Percentiles rank a stretch among this genome's conserved stretches.
Conservation (phyloP, 2,888 invertebrate species). For the Leucophenga montana region DNA sequence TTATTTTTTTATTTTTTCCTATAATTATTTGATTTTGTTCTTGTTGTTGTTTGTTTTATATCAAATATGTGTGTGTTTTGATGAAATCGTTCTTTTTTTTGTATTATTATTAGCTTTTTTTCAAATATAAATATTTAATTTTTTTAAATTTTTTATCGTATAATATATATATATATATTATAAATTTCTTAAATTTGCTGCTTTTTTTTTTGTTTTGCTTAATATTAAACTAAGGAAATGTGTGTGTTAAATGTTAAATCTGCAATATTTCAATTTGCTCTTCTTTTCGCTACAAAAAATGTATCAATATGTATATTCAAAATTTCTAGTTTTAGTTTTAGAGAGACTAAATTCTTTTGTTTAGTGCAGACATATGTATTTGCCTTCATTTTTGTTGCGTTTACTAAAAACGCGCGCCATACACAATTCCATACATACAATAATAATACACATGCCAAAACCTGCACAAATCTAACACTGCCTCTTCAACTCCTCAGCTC, state of each 20-base stretch:
- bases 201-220: slow-evolving; percentile 46
- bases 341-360: too few species aligned
- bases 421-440: too few species aligned
- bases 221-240: slow-evolving; percentile 59
- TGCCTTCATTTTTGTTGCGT: neutral
- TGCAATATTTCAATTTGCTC: slow-evolving; percentile 21
- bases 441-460: too few species aligned
- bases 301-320: too few species aligned
- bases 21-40: slow-evolving; percentile 30
- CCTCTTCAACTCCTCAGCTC: too few species aligned
- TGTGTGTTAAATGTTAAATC: slow-evolving; percentile 40
- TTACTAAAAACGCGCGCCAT: neutral
- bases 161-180: slow-evolving; percentile 49
- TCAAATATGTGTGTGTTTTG: slow-evolving; percentile 59
- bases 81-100: slow-evolving; percentile 54
- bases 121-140: slow-evolving; percentile 66
- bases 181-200: slow-evolving; percentile 44
- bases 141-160: slow-evolving; percentile 50
- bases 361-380: slow-evolving; percentile 32
- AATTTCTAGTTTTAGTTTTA: slow-evolving; percentile 8
- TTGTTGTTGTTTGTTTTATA: slow-evolving; percentile 25
- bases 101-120: slow-evolving; percentile 40
- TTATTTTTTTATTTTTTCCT: slow-evolving; percentile 30
- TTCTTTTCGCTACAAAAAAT: neutral
- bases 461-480: too few species aligned